Percentiles rank a stretch among this genome's conserved stretches.
Conservation (phyloP, 2,113 vertebrate genomes). For the Oryzias curvinotus region DNA sequence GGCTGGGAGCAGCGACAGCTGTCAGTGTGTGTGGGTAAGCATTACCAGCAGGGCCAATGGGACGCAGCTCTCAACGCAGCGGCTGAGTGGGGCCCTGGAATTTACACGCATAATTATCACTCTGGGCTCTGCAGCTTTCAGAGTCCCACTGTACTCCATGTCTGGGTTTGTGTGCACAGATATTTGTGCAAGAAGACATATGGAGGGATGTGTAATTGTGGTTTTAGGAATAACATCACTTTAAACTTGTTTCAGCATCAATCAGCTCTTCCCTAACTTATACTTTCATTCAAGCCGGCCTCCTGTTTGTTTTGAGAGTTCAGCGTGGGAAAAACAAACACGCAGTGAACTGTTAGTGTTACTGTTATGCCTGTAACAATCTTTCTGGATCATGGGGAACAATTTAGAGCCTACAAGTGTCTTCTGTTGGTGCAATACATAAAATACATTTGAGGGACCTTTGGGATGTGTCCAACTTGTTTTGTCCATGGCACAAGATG, state of each 20-base stretch:
- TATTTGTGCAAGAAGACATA: constrained; percentile 21
- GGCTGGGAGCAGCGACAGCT: constrained; percentile 37
- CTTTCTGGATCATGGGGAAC: constrained; percentile 21
- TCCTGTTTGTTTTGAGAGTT: constrained; percentile 65
- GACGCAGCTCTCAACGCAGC: constrained; percentile 63
- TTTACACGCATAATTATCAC: constrained; percentile 72
- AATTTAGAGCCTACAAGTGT: constrained; percentile 24
- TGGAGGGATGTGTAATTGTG: constrained; percentile 40
- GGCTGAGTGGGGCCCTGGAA: constrained; percentile 58
- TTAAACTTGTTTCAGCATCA: constrained; percentile 49
- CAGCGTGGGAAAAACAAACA: constrained; percentile 66
- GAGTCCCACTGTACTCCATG: constrained; percentile 40
- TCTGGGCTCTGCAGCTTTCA: constrained; percentile 51
- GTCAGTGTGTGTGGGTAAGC: constrained; percentile 43
- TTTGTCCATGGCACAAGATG: constrained; percentile 61
- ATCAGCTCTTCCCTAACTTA: constrained; percentile 62
- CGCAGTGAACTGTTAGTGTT: constrained; percentile 25
- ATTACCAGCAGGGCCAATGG: constrained; percentile 40
- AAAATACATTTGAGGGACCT: constrained; percentile 6
- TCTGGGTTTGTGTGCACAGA: constrained; percentile 1
- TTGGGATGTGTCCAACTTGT: constrained; percentile 2
- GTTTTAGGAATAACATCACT: constrained; percentile 51
- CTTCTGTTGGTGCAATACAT: constrained; percentile 31
- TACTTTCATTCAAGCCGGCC: constrained; percentile 59
- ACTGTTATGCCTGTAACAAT: constrained; percentile 46